These are phyloP conservation scores for Amphipoea oculea DNA, from an alignment of 2,888 invertebrate species.

Conservation along the genomic window DNA sequence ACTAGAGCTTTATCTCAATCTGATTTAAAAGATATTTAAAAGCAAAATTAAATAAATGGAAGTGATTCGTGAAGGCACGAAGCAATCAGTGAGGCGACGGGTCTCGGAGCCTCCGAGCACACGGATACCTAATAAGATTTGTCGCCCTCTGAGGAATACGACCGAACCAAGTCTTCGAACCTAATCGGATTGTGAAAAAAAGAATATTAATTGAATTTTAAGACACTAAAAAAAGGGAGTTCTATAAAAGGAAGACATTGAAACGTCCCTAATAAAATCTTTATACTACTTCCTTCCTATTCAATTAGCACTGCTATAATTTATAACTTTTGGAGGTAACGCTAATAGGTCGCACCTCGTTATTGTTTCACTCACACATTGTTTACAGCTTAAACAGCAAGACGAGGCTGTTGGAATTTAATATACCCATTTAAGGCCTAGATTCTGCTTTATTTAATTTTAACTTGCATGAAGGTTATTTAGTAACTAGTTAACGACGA, in stretches of 20 bases:
- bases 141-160: conserved; percentile 72
- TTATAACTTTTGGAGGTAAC: conserved; percentile 39
- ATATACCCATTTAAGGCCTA: conserved; percentile 34
- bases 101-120: conserved; percentile 55
- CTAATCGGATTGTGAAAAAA: conserved; percentile 76
- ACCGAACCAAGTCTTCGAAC: conserved; percentile 65
- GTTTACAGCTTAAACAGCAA: conserved; percentile 24
- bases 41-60: conserved; percentile 63
- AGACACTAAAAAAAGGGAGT: conserved; percentile 37
- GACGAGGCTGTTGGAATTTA: conserved; percentile 36
- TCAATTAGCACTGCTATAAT: conserved; percentile 43
- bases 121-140: conserved; percentile 77
- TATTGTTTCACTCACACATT: conserved; percentile 31
- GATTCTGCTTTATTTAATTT: conserved; percentile 48
- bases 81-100: conserved; percentile 67
- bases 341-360: conserved; percentile 23
- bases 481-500: conserved; percentile 39
- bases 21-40: conserved; percentile 52
- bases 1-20: conserved; percentile 23
- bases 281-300: conserved; percentile 53
- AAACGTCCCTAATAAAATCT: conserved; percentile 22
- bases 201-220: conserved; percentile 70
- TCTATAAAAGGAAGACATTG: conserved; percentile 40
- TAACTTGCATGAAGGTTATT: conserved; percentile 59
- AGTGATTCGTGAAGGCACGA: conserved; percentile 54